These are phyloP conservation scores for Neopipo cinnamomea DNA, from an alignment of 2,113 vertebrate genomes.

Conservation along the genomic window DNA sequence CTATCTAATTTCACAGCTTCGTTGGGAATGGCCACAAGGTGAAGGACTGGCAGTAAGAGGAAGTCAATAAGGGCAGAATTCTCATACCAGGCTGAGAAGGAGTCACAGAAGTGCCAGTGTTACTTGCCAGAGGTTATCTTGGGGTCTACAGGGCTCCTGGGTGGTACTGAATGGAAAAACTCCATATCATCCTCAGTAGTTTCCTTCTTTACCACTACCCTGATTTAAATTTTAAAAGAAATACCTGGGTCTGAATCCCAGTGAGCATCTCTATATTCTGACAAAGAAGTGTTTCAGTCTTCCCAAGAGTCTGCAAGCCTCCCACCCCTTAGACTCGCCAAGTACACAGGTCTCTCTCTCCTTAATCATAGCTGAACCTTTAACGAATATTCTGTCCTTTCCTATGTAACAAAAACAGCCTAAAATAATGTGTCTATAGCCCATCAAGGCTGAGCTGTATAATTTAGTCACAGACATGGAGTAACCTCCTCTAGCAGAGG, in stretches of 20 bases:
- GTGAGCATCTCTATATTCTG: neutral
- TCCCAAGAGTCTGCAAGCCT: neutral
- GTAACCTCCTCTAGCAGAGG: neutral
- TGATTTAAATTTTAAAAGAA: neutral
- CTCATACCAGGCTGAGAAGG: neutral
- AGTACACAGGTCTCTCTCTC: neutral
- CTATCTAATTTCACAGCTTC: constrained; percentile 59
- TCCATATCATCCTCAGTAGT: neutral
- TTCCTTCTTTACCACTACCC: neutral
- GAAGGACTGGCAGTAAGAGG: constrained; percentile 24
- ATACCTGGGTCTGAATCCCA: neutral
- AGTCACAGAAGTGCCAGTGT: neutral
- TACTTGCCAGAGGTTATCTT: neutral
- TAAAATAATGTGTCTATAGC: neutral
- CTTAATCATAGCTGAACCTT: neutral
- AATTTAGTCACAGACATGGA: neutral
- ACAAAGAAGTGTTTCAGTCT: neutral
- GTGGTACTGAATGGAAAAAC: neutral
- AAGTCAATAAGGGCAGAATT: constrained; percentile 29
- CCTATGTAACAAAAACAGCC: neutral
- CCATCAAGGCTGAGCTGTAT: neutral
- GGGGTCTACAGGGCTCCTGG: neutral
- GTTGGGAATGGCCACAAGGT: constrained; percentile 37
- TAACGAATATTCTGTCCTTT: neutral
- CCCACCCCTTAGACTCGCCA: neutral